Percentiles rank a stretch among this genome's conserved stretches.
These are phyloP conservation scores for Leptoclinus maculatus DNA, from an alignment of 2,797 vertebrate species.

Conservation along the genomic window DNA sequence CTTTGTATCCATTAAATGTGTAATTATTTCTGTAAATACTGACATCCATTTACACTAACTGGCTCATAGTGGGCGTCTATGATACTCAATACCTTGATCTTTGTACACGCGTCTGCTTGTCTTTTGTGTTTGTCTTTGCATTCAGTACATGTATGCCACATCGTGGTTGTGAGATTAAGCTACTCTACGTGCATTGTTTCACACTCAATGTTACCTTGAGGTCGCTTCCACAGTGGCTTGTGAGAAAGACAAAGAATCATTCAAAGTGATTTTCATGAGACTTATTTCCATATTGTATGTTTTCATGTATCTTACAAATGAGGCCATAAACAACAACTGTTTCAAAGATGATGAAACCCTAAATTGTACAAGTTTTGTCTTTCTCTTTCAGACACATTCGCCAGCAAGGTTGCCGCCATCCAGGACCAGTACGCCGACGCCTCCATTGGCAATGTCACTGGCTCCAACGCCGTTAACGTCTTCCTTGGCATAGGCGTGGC, in stretches of 20 bases:
- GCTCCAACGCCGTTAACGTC: constrained; percentile 90
- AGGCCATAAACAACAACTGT: background rate
- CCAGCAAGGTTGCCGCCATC: constrained; percentile 90
- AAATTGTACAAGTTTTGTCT: background rate
- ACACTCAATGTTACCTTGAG: background rate
- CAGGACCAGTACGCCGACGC: constrained; percentile 91
- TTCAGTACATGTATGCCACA: background rate
- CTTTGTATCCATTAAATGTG: background rate
- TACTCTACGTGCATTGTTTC: background rate
- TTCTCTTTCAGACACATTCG: constrained; percentile 85
- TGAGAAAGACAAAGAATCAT: background rate
- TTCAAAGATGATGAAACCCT: background rate
- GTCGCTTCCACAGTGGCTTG: background rate
- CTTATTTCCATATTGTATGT: constrained; percentile 8
- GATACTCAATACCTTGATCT: background rate
- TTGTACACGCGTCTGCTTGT: background rate
- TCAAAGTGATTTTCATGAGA: background rate
- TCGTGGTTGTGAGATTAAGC: background rate
- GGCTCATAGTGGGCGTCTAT: background rate
- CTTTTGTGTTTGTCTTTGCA: background rate
- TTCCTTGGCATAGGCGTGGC: constrained; percentile 91
- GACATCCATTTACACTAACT: background rate
- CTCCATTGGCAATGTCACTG: constrained; percentile 91
- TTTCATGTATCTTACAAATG: background rate
- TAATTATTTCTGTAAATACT: constrained; percentile 8